A percentile compares a stretch with the other conserved stretches of the same genome.
Conservation (phyloP, 2,888 invertebrate genomes). For the Ennomos quercinarius region DNA sequence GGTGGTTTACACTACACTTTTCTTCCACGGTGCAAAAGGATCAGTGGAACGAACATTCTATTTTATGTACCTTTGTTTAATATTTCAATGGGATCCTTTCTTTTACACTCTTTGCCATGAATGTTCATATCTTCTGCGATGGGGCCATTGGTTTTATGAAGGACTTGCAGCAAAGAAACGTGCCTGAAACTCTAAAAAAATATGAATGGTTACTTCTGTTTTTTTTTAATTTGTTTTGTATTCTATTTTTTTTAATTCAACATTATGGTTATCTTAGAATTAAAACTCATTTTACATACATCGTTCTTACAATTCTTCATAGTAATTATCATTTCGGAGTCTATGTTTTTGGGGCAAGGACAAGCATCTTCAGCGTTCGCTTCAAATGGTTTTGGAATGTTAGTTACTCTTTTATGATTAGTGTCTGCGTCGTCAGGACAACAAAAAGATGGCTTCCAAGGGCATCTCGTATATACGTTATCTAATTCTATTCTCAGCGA, state of each 20-base stretch:
- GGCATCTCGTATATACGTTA: conserved; percentile 49
- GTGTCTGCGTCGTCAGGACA: conserved; percentile 23
- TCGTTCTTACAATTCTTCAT: conserved; percentile 72
- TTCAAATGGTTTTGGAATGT: conserved; percentile 60
- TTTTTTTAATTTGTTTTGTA: too few species aligned
- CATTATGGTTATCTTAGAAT: too few species aligned
- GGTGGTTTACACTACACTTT: too few species aligned
- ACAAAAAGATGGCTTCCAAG: conserved; percentile 44
- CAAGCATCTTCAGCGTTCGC: conserved; percentile 46
- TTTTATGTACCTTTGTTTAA: conserved; percentile 65
- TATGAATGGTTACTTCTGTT: not conserved
- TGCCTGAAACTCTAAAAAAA: conserved; percentile 65
- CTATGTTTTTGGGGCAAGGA: conserved; percentile 49
- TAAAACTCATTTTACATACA: conserved; percentile 36
- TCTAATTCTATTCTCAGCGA: conserved; percentile 64
- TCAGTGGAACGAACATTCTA: not conserved
- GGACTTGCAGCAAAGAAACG: conserved; percentile 73
- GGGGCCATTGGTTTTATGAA: conserved; percentile 73
- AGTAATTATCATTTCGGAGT: conserved; percentile 78
- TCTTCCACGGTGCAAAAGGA: too few species aligned
- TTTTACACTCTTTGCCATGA: conserved; percentile 41
- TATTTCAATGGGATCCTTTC: conserved; percentile 68
- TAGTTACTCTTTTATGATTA: conserved; percentile 34
- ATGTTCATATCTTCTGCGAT: conserved; percentile 38
- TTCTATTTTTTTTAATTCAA: too few species aligned